Percentiles rank a stretch among this genome's conserved stretches.
Conservation (phyloP, 1,140 invertebrate species). For the Drosophila tani region DNA sequence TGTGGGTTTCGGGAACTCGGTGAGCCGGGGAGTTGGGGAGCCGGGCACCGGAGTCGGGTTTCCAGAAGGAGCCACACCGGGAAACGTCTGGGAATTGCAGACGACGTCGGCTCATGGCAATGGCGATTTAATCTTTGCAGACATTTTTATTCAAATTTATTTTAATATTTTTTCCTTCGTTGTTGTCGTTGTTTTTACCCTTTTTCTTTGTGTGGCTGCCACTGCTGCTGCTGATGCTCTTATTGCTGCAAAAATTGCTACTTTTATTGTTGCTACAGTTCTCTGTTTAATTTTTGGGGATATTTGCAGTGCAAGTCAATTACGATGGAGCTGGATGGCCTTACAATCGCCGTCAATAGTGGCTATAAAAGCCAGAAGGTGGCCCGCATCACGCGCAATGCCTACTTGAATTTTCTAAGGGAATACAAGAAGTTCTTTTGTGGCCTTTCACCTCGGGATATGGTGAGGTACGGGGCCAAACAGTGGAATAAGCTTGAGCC, state of each 20-base stretch:
- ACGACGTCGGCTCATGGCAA: conserved; percentile 72
- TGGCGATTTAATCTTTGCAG: conserved; percentile 82
- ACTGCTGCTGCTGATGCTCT: conserved; percentile 3
- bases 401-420: too few species aligned
- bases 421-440: too few species aligned
- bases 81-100: conserved; percentile 76
- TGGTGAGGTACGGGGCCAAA: background rate
- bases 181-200: conserved; percentile 3
- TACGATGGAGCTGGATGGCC: too few species aligned
- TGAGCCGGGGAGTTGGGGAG: too few species aligned
- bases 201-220: conserved; percentile 15
- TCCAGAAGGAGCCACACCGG: conserved; percentile 11
- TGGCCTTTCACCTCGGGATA: too few species aligned
- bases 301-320: background rate
- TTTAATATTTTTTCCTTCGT: conserved; percentile 61
- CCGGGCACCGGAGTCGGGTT: background rate
- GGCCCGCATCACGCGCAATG: too few species aligned
- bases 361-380: too few species aligned
- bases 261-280: conserved; percentile 7
- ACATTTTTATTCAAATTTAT: conserved; percentile 83
- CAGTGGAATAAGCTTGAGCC: background rate
- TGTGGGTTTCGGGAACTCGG: background rate
- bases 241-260: conserved; percentile 5
- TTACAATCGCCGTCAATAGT: too few species aligned
- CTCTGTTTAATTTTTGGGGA: background rate